phyloP scores from a whole-genome alignment of 2,113 vertebrate species.

The Morone saxatilis region DNA sequence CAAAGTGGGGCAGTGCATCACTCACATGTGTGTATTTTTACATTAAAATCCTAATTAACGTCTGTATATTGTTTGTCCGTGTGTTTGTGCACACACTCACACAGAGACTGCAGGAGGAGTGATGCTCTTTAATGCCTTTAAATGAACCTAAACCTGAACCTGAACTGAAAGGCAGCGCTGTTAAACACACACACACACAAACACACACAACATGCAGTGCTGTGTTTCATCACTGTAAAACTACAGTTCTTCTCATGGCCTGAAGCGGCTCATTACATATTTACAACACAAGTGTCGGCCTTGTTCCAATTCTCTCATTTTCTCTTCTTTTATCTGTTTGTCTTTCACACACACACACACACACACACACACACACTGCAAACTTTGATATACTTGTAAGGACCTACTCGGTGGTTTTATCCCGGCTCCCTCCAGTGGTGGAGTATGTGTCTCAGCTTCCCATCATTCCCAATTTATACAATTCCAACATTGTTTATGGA shows the following conservation, averaged over 20 bases:
- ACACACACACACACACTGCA: not conserved
- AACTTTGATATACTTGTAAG: not conserved
- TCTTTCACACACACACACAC: not conserved
- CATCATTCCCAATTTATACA: no score
- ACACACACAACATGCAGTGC: not conserved
- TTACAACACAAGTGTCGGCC: not conserved
- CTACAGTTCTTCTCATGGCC: not conserved
- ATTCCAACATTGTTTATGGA: no score
- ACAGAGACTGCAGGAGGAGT: not conserved
- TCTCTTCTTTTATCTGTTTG: not conserved
- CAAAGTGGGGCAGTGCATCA: not conserved
- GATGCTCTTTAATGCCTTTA: not conserved
- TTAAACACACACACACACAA: not conserved
- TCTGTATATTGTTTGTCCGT: not conserved
- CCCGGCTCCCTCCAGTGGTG: no score
- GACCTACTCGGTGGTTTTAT: no score
- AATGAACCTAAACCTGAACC: not conserved
- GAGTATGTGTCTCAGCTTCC: no score
- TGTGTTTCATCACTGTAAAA: not conserved
- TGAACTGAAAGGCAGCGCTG: not conserved
- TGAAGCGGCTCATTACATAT: conserved; percentile 2
- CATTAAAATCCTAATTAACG: not conserved
- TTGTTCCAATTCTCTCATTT: not conserved
- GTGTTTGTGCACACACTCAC: not conserved
- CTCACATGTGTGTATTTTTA: not conserved